Percentiles rank a stretch among this genome's conserved stretches.
These are phyloP conservation scores for Trachurus trachurus DNA, from an alignment of 2,797 vertebrate species.

Conservation along the genomic window DNA sequence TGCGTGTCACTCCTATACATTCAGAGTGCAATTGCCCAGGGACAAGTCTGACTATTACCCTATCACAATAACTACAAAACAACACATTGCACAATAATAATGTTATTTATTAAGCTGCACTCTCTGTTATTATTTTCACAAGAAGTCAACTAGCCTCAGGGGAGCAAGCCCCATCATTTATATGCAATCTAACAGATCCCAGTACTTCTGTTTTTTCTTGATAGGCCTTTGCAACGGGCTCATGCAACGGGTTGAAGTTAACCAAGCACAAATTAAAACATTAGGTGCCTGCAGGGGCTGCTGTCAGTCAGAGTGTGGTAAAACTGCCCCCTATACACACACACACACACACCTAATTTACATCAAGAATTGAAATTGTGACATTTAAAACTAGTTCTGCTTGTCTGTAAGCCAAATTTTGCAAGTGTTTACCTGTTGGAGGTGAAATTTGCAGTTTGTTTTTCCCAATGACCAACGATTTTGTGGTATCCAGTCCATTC, in stretches of 20 bases:
- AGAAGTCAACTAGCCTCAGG: neutral
- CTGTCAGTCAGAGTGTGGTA: too few species aligned
- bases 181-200: neutral
- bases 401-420: neutral
- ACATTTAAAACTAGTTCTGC: neutral
- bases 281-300: neutral
- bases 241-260: neutral
- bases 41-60: neutral
- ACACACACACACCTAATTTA: too few species aligned
- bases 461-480: conserved; percentile 25
- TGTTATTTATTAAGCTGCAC: neutral
- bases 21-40: neutral
- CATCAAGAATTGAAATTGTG: neutral
- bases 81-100: neutral
- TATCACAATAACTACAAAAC: neutral
- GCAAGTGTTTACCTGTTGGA: conserved; percentile 70
- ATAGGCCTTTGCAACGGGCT: neutral
- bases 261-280: neutral
- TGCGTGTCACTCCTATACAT: neutral
- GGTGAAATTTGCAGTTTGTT: conserved; percentile 41
- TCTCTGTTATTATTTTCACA: conserved; percentile 4
- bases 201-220: conserved; percentile 6
- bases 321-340: too few species aligned
- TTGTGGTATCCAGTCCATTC: conserved; percentile 40
- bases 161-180: neutral